Conservation (phyloP, 1,140 invertebrate species). For the Hyphantria cunea region DNA sequence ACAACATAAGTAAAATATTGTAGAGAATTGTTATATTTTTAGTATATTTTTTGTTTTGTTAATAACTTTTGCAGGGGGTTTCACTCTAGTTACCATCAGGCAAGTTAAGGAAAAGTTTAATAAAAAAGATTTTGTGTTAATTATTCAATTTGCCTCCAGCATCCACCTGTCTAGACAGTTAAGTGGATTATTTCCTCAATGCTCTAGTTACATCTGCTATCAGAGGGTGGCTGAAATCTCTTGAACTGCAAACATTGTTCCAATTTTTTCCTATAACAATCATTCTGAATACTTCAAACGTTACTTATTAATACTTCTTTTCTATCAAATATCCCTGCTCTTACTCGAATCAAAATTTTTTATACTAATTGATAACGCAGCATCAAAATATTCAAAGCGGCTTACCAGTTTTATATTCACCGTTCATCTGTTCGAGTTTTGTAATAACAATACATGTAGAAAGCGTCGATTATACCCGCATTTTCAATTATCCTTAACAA, state of each 20-base stretch:
- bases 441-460: conserved; percentile 40
- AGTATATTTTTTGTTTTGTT: no score
- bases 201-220: not conserved
- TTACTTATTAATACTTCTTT: no score
- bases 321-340: no score
- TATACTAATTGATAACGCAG: not conserved
- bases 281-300: no score
- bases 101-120: no score
- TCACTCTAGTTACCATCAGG: no score
- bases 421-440: conserved; percentile 9
- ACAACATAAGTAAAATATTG: no score
- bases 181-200: conserved; percentile 16
- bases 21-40: no score
- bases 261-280: not conserved
- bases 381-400: conserved; percentile 1
- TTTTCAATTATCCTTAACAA: conserved; percentile 59
- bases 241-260: not conserved
- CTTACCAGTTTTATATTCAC: conserved; percentile 8
- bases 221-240: conserved; percentile 1
- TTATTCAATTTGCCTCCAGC: not conserved
- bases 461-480: conserved; percentile 62
- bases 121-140: not conserved
- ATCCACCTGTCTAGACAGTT: conserved; percentile 4
- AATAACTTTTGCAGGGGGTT: no score
- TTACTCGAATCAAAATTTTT: no score